A percentile compares a stretch with the other conserved stretches of the same genome.
Conservation (phyloP, 2,888 invertebrate genomes). For the Aphelenchoides bicaudatus region DNA sequence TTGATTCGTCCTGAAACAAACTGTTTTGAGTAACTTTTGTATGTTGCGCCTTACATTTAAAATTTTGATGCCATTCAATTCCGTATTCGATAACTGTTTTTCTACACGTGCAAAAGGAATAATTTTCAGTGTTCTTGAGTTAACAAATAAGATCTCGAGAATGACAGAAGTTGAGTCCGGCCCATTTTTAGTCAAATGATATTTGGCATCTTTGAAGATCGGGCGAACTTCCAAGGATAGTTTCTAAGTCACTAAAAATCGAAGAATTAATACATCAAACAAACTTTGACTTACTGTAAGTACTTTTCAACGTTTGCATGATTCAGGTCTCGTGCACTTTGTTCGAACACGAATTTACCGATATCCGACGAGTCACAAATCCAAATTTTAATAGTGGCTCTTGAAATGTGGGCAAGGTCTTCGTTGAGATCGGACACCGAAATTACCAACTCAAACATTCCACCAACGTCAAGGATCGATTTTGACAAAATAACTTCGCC, state of each 20-base stretch:
- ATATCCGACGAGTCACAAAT: background rate
- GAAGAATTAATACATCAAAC: background rate
- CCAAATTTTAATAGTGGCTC: background rate
- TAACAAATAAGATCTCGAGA: background rate
- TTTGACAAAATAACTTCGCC: background rate
- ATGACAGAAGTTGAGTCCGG: too few species aligned
- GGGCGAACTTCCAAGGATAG: background rate
- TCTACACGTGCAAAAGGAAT: constrained; percentile 2
- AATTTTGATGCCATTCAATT: background rate
- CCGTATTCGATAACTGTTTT: background rate
- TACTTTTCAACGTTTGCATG: background rate
- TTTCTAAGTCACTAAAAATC: background rate
- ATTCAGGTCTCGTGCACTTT: background rate
- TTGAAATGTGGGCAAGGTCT: background rate
- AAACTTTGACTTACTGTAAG: background rate
- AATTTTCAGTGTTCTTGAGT: background rate
- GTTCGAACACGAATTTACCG: constrained; percentile 1
- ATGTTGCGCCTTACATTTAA: background rate
- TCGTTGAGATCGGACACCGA: background rate
- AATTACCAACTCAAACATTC: constrained; percentile 11
- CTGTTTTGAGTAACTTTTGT: too few species aligned
- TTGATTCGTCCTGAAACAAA: background rate
- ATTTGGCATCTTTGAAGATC: constrained; percentile 1
- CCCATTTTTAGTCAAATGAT: constrained; percentile 1
- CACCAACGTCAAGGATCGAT: background rate